Conservation (phyloP, 2,888 invertebrate genomes). For the Agonopterix subpropinquella region DNA sequence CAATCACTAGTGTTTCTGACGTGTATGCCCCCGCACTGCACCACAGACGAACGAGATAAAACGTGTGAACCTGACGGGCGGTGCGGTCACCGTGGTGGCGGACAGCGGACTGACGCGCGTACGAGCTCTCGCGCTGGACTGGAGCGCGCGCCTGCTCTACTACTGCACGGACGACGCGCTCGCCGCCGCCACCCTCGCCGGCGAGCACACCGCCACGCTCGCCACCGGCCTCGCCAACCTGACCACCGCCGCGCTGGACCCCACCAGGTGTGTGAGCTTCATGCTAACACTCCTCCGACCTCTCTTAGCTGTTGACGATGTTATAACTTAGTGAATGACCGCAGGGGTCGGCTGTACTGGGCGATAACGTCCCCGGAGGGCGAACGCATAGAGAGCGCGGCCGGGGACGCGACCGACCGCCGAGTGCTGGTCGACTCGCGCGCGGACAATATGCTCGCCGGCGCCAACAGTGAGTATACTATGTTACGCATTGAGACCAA, state of each 20-base stretch:
- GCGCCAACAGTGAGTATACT: conserved; percentile 34
- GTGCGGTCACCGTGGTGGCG: conserved; percentile 76
- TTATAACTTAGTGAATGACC: not conserved
- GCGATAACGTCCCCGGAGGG: conserved; percentile 46
- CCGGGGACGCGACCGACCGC: conserved; percentile 79
- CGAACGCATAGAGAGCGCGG: conserved; percentile 75
- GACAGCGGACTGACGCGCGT: conserved; percentile 80
- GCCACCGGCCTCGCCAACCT: not conserved
- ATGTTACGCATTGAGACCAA: too few species aligned
- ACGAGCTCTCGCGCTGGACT: conserved; percentile 87
- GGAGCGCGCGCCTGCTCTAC: conserved; percentile 85
- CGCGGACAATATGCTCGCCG: conserved; percentile 37
- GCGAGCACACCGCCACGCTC: conserved; percentile 72
- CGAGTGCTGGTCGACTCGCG: conserved; percentile 30
- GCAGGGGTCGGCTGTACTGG: conserved; percentile 74
- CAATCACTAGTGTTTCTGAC: too few species aligned
- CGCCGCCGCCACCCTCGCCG: conserved; percentile 81
- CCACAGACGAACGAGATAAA: conserved; percentile 80
- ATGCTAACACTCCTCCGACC: conserved; percentile 24
- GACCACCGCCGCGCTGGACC: conserved; percentile 5
- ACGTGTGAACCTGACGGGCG: conserved; percentile 79
- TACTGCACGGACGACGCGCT: conserved; percentile 80
- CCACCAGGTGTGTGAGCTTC: conserved; percentile 36
- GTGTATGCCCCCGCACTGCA: not conserved
- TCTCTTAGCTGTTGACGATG: too few species aligned